phyloP scores from a whole-genome alignment of 2,797 vertebrate species.

The Acipenser transmontanus region DNA sequence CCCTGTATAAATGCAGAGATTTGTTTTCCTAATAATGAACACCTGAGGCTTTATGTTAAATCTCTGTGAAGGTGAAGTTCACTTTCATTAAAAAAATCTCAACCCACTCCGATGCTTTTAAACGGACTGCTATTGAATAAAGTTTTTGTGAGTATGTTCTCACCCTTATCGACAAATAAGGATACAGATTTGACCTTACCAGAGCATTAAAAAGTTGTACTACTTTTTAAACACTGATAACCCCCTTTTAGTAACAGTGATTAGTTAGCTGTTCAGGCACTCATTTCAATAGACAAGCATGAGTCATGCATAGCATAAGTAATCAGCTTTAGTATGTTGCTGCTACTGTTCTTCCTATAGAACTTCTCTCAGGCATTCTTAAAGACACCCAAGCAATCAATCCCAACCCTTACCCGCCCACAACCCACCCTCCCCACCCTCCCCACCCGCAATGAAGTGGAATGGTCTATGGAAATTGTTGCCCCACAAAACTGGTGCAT shows the following conservation, averaged over 20 bases:
- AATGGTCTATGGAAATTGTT: not conserved
- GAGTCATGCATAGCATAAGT: constrained; percentile 66
- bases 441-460: constrained; percentile 15
- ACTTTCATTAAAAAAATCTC: too few species aligned
- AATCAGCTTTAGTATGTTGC: constrained; percentile 39
- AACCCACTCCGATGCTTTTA: too few species aligned
- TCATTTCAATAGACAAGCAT: constrained; percentile 47
- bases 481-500: too few species aligned
- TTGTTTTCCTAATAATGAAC: too few species aligned
- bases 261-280: constrained; percentile 52
- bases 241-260: constrained; percentile 36
- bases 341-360: constrained; percentile 22
- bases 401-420: not conserved
- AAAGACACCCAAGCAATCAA: not conserved
- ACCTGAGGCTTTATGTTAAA: too few species aligned
- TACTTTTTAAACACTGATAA: constrained; percentile 41
- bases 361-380: constrained; percentile 15
- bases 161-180: too few species aligned
- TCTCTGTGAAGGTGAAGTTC: too few species aligned
- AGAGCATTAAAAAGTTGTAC: constrained; percentile 7
- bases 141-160: too few species aligned
- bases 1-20: too few species aligned
- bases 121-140: too few species aligned
- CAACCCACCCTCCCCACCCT: constrained; percentile 1
- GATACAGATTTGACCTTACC: constrained; percentile 12